Base-by-base conservation (phyloP, 2,797 vertebrate species). In the Urocyon cinereoargenteus region DNA sequence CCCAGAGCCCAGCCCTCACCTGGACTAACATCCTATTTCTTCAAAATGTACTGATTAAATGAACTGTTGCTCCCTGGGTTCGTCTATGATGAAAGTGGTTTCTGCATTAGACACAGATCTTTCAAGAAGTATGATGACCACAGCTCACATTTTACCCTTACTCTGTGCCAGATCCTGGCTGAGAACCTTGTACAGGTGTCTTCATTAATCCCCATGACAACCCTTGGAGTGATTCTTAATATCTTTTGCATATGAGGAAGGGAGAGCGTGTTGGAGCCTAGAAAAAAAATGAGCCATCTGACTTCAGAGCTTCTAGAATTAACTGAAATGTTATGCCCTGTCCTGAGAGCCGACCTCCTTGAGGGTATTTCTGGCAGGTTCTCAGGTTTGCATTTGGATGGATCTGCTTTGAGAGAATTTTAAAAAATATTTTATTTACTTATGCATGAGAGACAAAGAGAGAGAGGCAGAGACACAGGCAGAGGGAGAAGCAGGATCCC, bases 291-390 rank as follows among this genome's bases (percentile, higher is more conserved):
- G 9, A 78, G 91, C 22, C 36, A 3, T 28, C 28, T 21, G 28
- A 15, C 34, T 6, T 40, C 14, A 2, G 84, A 61, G 24, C 66
- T 75, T 68, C 61, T 28, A 5, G 68, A 28, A 36, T 11, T 18
- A 31, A 24, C 49, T 1, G 22, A 12, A 68, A 19, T 0, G 1
- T 6, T 4, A 1, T 1, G 28, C 61, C 26, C 53, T 1, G 4
- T n/a, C 53, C 83, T 11, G 62, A 72, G 22, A n/a, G 78, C 84
- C 16, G 45, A 26, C 3, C 59, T 16, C 22, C 40, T 31, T 0
- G 2, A 6, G 0, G 55, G 3, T 16, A 16, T n/a, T 40, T 51
- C 1, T 0, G 9, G 14, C 15, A 2, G 24, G 9, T 28, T 53
- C 75, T 94, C 66, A 31, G 1, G 40, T 21, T 31, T 0, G 5